These are phyloP conservation scores for Lacerta agilis DNA, from an alignment of 2,797 vertebrate genomes.

Conservation along the genomic window DNA sequence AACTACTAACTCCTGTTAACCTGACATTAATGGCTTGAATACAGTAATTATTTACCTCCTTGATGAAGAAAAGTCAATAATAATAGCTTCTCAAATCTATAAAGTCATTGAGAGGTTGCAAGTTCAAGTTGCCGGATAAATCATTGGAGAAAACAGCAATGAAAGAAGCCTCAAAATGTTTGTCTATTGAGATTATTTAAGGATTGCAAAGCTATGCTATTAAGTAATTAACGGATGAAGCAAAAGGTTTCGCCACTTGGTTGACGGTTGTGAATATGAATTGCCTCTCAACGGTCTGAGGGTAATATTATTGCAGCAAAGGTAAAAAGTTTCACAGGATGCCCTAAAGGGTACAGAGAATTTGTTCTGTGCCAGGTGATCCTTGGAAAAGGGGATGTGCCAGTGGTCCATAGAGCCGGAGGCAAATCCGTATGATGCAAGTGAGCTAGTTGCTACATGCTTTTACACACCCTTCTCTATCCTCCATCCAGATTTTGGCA, in stretches of 20 bases:
- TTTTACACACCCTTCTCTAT: no score
- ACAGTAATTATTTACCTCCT: constrained; percentile 23
- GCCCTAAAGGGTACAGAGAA: not conserved
- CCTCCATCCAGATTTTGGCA: no score
- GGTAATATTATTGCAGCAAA: not conserved
- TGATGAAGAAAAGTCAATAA: constrained; percentile 40
- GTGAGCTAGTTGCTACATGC: no score
- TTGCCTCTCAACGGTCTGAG: not conserved
- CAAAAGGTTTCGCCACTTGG: not conserved
- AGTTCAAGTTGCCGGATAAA: not conserved
- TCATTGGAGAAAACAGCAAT: not conserved
- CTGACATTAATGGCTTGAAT: not conserved
- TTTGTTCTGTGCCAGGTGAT: not conserved
- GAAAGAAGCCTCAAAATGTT: not conserved
- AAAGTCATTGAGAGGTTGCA: constrained; percentile 8
- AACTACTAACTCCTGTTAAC: not conserved
- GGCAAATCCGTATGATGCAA: no score
- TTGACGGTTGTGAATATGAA: not conserved
- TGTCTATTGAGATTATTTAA: not conserved
- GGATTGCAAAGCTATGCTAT: not conserved
- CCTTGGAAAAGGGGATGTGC: no score
- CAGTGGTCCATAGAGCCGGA: no score
- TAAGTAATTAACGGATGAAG: constrained; percentile 1
- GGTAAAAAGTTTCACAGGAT: not conserved
- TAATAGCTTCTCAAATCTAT: constrained; percentile 9